Evolutionary conservation across 2,113 vertebrate species (phyloP).

Genomic region (Elanus axillaris): DNA sequence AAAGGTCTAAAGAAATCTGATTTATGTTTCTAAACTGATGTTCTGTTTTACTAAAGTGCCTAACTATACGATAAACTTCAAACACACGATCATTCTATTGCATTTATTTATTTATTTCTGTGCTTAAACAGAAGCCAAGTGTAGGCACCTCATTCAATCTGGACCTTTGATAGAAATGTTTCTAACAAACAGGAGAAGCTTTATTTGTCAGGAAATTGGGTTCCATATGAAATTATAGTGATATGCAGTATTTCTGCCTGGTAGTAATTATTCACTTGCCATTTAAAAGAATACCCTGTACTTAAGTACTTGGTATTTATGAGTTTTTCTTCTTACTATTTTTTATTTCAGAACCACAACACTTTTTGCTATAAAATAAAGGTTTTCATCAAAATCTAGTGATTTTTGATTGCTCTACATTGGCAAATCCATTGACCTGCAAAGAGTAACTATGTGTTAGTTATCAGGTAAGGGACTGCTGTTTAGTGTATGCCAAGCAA

Average conservation of each 20-base stretch:
- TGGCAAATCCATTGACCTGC: neutral
- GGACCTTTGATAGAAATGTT: neutral
- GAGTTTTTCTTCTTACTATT: neutral
- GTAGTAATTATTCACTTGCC: neutral
- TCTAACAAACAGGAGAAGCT: neutral
- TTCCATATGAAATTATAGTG: neutral
- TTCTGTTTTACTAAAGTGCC: conserved; percentile 13
- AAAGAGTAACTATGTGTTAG: neutral
- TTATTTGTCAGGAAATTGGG: neutral
- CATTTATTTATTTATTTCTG: conserved; percentile 36
- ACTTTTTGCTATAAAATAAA: neutral
- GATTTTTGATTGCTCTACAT: neutral
- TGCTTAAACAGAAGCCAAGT: neutral
- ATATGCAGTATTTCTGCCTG: neutral
- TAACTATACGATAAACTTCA: neutral
- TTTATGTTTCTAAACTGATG: conserved; percentile 28
- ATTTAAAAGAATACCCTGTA: neutral
- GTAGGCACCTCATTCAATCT: neutral
- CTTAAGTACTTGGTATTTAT: neutral
- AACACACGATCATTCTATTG: neutral
- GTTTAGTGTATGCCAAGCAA: neutral
- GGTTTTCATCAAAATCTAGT: neutral
- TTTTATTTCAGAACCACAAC: neutral
- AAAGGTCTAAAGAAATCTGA: conserved; percentile 19
- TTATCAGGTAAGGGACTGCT: neutral